Percentiles rank a stretch among this genome's conserved stretches.
Conservation (phyloP, 2,888 invertebrate genomes). For the Pachycephus smyrnensis region DNA sequence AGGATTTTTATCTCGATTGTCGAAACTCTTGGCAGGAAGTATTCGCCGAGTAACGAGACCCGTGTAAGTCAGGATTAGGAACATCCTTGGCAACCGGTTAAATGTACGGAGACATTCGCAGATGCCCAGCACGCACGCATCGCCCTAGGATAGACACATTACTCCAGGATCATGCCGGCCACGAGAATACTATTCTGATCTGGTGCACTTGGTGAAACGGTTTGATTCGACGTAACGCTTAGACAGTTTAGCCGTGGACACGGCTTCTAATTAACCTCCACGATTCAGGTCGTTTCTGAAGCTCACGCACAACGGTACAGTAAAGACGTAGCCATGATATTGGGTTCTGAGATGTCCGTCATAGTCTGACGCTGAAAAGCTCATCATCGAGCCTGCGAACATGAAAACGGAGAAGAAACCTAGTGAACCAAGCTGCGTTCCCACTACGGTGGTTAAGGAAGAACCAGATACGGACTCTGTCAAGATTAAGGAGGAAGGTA, state of each 20-base stretch:
- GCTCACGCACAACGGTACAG: not conserved
- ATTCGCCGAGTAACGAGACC: not conserved
- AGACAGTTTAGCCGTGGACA: not conserved
- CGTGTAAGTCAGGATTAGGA: not conserved
- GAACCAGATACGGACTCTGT: slow-evolving; percentile 61
- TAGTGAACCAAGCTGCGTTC: slow-evolving; percentile 61
- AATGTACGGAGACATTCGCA: slow-evolving; percentile 29
- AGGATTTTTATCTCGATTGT: slow-evolving; percentile 1
- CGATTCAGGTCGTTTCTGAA: not conserved
- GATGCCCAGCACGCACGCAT: not conserved
- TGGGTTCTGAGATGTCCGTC: not conserved
- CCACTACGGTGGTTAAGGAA: slow-evolving; percentile 61
- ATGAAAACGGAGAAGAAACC: slow-evolving; percentile 66
- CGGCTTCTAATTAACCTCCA: not conserved
- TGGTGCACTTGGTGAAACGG: not conserved
- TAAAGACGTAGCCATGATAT: not conserved
- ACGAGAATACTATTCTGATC: slow-evolving; percentile 17
- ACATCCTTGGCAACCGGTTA: slow-evolving; percentile 24
- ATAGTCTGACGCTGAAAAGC: not conserved
- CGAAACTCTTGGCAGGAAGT: not conserved
- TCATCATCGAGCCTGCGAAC: slow-evolving; percentile 34
- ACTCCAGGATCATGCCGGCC: slow-evolving; percentile 27
- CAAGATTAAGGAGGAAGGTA: slow-evolving; percentile 61
- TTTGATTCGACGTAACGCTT: not conserved
- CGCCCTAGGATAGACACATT: not conserved